These are phyloP conservation scores for Eugnorisma glareosa DNA, from an alignment of 2,888 invertebrate species.

Conservation along the genomic window DNA sequence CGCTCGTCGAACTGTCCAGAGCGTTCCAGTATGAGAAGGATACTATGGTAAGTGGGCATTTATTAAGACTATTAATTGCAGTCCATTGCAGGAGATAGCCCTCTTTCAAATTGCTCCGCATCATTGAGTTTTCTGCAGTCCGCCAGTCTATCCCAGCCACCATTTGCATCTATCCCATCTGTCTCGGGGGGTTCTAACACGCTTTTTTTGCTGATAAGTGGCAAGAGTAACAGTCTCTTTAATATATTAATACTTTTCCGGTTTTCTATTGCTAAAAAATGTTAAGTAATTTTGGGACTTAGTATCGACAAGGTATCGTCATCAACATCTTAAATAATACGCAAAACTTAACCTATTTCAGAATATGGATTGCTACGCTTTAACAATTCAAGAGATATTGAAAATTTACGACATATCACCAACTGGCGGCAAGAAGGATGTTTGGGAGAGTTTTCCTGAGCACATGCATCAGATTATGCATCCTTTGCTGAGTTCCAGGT, in stretches of 20 bases:
- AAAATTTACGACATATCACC: constrained; percentile 93
- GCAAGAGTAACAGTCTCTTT: no score
- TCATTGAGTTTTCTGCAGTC: background rate
- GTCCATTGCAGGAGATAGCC: background rate
- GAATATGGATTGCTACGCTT: constrained; percentile 94
- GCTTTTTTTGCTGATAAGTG: no score
- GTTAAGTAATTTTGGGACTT: no score
- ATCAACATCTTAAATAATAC: background rate
- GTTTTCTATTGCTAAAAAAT: background rate
- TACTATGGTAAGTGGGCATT: constrained; percentile 88
- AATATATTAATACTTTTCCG: background rate
- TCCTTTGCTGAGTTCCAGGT: constrained; percentile 93
- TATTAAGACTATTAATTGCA: background rate
- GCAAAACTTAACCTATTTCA: constrained; percentile 67
- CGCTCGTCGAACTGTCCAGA: constrained; percentile 92
- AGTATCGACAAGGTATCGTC: background rate
- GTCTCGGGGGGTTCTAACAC: no score
- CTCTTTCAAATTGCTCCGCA: background rate
- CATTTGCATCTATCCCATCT: no score
- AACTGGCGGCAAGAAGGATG: constrained; percentile 90
- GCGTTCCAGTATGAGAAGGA: constrained; percentile 95
- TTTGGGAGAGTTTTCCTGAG: constrained; percentile 93
- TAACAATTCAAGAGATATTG: constrained; percentile 95
- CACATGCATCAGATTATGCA: constrained; percentile 94
- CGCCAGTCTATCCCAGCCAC: background rate